Conservation (phyloP, 1,140 invertebrate species). For the Dinoponera quadriceps region DNA sequence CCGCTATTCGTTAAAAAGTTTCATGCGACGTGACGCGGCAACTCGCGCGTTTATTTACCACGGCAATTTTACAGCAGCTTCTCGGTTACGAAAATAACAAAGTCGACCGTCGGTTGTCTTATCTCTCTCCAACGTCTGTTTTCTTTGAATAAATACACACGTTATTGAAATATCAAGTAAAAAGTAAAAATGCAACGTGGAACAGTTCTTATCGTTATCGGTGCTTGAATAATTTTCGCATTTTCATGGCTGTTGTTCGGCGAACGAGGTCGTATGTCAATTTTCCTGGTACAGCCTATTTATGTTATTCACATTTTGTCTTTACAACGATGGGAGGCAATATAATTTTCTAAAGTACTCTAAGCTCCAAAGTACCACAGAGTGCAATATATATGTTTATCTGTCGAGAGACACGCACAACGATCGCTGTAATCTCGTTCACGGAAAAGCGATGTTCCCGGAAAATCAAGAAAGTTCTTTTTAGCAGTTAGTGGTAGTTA, state of each 20-base stretch:
- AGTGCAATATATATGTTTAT: background rate
- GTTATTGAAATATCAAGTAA: conserved; percentile 8
- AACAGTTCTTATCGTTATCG: background rate
- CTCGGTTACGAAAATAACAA: background rate
- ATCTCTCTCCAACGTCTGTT: background rate
- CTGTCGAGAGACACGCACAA: background rate
- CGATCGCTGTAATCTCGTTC: background rate
- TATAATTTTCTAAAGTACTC: background rate
- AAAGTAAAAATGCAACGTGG: too few species aligned
- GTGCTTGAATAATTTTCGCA: background rate
- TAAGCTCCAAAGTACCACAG: background rate
- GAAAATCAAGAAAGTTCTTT: conserved; percentile 32
- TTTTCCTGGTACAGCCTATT: background rate
- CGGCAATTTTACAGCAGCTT: background rate
- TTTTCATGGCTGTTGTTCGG: conserved; percentile 28
- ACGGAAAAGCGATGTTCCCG: conserved; percentile 3
- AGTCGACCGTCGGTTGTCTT: background rate
- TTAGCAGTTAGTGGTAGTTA: background rate
- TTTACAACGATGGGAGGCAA: background rate
- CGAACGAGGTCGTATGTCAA: background rate
- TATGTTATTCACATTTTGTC: background rate
- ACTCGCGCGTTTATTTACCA: background rate
- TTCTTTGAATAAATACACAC: conserved; percentile 33
- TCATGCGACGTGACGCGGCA: conserved; percentile 21
- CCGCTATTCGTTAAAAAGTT: conserved; percentile 17